Conservation (phyloP, 2,113 vertebrate genomes). For the Dinomys branickii region DNA sequence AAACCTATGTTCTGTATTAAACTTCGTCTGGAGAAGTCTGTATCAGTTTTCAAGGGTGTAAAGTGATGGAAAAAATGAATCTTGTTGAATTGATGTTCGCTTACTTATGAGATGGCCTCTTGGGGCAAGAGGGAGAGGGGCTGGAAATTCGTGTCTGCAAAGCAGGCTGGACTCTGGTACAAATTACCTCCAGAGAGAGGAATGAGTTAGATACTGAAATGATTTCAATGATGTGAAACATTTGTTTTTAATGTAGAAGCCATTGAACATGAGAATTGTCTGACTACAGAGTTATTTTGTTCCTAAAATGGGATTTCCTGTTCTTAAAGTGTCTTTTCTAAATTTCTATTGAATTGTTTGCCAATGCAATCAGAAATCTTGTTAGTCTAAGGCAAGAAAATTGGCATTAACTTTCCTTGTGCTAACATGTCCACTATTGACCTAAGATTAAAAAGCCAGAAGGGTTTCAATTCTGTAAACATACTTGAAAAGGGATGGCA, state of each 20-base stretch:
- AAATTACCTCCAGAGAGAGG: slow-evolving; percentile 86
- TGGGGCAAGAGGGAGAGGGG: slow-evolving; percentile 73
- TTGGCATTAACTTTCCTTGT: slow-evolving; percentile 66
- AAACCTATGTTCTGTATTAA: slow-evolving; percentile 80
- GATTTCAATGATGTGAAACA: slow-evolving; percentile 82
- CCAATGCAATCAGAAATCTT: slow-evolving; percentile 71
- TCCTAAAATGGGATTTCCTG: slow-evolving; percentile 83
- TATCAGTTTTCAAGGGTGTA: slow-evolving; percentile 78
- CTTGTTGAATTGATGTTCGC: slow-evolving; percentile 84
- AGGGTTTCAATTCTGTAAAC: background rate
- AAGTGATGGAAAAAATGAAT: slow-evolving; percentile 84
- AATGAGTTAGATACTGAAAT: slow-evolving; percentile 82
- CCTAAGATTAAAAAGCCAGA: slow-evolving; percentile 68
- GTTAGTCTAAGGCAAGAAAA: slow-evolving; percentile 75
- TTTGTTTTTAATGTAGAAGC: slow-evolving; percentile 87
- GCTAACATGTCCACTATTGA: slow-evolving; percentile 72
- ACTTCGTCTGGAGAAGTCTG: slow-evolving; percentile 79
- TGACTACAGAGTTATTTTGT: slow-evolving; percentile 72
- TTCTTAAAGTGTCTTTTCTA: slow-evolving; percentile 80
- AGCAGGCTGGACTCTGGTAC: slow-evolving; percentile 85
- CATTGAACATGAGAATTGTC: slow-evolving; percentile 80
- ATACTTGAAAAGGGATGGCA: slow-evolving; percentile 46
- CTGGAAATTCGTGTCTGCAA: slow-evolving; percentile 82
- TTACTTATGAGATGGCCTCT: slow-evolving; percentile 81
- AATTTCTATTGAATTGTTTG: slow-evolving; percentile 80